These are phyloP conservation scores for Isoperla grammatica DNA, from an alignment of 2,888 invertebrate genomes.

Conservation along the genomic window DNA sequence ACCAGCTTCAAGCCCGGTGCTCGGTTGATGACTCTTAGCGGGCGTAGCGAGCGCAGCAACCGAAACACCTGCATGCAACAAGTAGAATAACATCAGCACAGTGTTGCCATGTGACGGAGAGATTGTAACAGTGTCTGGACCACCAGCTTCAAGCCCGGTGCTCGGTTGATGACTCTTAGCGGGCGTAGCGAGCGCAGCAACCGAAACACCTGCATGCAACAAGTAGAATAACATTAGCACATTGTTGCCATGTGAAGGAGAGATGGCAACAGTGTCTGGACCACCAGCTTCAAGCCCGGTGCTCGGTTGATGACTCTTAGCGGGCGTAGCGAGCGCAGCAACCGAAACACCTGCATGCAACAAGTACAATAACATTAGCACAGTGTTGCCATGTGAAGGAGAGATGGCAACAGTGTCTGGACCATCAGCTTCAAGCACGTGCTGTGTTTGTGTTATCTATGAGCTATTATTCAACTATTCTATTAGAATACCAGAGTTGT, in stretches of 20 bases:
- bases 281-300: slow-evolving; percentile 96
- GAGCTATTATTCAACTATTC: too few relatives aligned
- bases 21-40: slow-evolving; percentile 95
- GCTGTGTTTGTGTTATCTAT: too few relatives aligned
- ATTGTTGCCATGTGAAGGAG: slow-evolving; percentile 99
- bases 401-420: slow-evolving; percentile 93
- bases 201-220: slow-evolving; percentile 86
- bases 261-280: slow-evolving; percentile 96
- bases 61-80: slow-evolving; percentile 90
- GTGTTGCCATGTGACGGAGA: slow-evolving; percentile 97
- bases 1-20: slow-evolving; percentile 98
- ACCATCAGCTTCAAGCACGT: slow-evolving; percentile 97
- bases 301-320: slow-evolving; percentile 97
- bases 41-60: slow-evolving; percentile 88
- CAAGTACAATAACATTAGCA: too few relatives aligned
- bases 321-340: slow-evolving; percentile 91
- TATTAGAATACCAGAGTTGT: too few relatives aligned
- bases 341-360: slow-evolving; percentile 91
- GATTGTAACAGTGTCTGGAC: slow-evolving; percentile 98
- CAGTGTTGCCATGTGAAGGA: slow-evolving; percentile 99
- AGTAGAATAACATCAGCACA: slow-evolving; percentile 99
- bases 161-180: slow-evolving; percentile 95
- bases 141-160: slow-evolving; percentile 96
- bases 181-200: slow-evolving; percentile 92
- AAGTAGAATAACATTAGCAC: slow-evolving; percentile 99